phyloP scores from a whole-genome alignment of 2,113 vertebrate genomes.

The Bombycilla garrulus region DNA sequence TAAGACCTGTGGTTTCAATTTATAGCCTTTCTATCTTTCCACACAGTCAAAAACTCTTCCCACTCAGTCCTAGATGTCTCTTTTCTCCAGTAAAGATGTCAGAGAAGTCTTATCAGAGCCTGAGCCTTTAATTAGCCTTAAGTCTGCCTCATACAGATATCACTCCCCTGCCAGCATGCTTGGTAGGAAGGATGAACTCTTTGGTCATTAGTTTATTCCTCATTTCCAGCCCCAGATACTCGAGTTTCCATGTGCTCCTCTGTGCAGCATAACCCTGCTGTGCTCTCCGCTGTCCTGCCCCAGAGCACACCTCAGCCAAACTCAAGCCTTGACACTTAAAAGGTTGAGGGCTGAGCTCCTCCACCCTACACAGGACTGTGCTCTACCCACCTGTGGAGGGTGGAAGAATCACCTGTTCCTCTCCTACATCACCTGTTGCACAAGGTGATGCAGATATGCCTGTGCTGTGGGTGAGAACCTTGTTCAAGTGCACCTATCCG shows the following conservation, averaged over 20 bases:
- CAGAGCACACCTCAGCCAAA: background rate
- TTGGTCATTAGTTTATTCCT: background rate
- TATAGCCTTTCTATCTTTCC: background rate
- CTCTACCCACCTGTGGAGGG: background rate
- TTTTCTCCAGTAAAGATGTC: background rate
- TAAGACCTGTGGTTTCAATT: background rate
- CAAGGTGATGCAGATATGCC: background rate
- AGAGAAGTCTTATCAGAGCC: background rate
- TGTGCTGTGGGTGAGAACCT: background rate
- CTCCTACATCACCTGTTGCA: background rate
- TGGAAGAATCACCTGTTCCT: rapidly evolving
- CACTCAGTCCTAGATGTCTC: background rate
- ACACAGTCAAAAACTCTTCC: background rate
- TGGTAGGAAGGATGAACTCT: background rate
- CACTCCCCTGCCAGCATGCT: background rate
- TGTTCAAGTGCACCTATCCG: rapidly evolving
- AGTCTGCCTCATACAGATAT: background rate
- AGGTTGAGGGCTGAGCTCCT: background rate
- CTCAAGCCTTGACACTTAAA: background rate
- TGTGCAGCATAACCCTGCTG: background rate
- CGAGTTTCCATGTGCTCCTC: rapidly evolving
- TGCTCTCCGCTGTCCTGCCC: background rate
- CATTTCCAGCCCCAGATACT: background rate
- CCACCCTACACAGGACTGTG: background rate
- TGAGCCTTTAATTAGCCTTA: background rate